These are phyloP conservation scores for Diacarnus erythraeanus DNA, from an alignment of 37 sponge, comb jelly and placozoan species.

Conservation along the genomic window DNA sequence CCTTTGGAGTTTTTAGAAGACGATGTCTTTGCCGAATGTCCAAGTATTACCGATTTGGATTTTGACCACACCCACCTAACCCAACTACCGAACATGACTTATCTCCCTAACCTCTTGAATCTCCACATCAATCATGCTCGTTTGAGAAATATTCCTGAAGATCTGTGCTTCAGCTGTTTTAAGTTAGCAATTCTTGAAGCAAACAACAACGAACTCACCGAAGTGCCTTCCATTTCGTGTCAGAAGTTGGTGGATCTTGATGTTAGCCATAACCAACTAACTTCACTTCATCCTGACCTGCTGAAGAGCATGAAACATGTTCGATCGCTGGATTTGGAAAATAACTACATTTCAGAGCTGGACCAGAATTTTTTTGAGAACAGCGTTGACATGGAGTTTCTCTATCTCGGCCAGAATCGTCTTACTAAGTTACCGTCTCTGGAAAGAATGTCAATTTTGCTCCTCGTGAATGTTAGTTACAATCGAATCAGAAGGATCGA, in stretches of 20 bases:
- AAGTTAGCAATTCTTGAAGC: slow-evolving; percentile 6
- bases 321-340: not conserved
- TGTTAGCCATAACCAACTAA: slow-evolving; percentile 25
- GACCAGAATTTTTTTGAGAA: slow-evolving; percentile 27
- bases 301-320: slow-evolving; percentile 4
- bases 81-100: slow-evolving; percentile 26
- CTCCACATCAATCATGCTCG: slow-evolving; percentile 10
- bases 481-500: slow-evolving; percentile 25
- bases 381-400: not conserved
- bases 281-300: not conserved
- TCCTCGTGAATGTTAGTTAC: not conserved
- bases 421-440: slow-evolving; percentile 18
- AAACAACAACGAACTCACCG: not conserved
- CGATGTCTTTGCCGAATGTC: slow-evolving; percentile 20
- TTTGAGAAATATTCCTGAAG: slow-evolving; percentile 31
- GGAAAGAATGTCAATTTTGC: not conserved
- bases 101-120: slow-evolving; percentile 1
- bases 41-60: slow-evolving; percentile 7
- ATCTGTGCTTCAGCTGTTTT: slow-evolving; percentile 20
- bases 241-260: not conserved
- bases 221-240: slow-evolving; percentile 10
- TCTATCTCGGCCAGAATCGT: slow-evolving; percentile 15
- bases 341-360: slow-evolving; percentile 38
- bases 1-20: not conserved
- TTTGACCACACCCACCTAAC: slow-evolving; percentile 2